Percentiles rank a stretch among this genome's conserved stretches.
Conservation (phyloP, 2,797 vertebrate genomes). For the Tauraco hartlaubi region DNA sequence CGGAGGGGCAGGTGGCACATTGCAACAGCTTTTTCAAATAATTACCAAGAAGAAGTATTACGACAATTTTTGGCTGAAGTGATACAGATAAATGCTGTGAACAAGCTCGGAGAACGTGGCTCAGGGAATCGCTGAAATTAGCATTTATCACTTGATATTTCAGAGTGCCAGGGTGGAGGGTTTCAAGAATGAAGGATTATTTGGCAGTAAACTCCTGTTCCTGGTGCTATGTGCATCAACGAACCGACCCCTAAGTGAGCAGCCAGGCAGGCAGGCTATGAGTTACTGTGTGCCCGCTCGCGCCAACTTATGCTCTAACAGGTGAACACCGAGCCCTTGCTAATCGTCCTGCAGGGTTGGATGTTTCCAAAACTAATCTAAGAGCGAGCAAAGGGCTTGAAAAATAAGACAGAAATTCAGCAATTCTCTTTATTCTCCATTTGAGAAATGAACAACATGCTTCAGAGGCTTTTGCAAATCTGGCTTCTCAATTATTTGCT, state of each 20-base stretch:
- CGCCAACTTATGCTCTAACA: background rate
- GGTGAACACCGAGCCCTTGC: constrained; percentile 19
- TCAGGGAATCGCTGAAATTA: constrained; percentile 31
- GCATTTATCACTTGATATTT: constrained; percentile 51
- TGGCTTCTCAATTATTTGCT: background rate
- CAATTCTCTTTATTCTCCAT: background rate
- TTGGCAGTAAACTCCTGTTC: constrained; percentile 13
- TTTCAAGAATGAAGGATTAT: constrained; percentile 58
- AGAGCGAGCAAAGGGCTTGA: background rate
- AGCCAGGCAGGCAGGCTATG: background rate
- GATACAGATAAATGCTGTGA: background rate
- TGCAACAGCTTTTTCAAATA: background rate
- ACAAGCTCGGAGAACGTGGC: background rate
- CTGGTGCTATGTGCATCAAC: background rate
- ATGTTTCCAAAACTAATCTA: background rate
- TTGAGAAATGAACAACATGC: background rate
- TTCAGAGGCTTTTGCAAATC: background rate
- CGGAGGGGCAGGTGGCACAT: background rate
- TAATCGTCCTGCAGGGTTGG: constrained; percentile 4
- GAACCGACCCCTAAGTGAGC: constrained; percentile 28
- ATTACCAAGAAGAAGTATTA: background rate
- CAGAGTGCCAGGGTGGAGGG: constrained; percentile 1
- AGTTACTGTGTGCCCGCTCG: background rate
- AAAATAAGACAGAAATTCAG: background rate
- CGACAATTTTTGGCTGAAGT: background rate